Conservation (phyloP, 2,797 vertebrate genomes). For the Myiotriccus ornatus region DNA sequence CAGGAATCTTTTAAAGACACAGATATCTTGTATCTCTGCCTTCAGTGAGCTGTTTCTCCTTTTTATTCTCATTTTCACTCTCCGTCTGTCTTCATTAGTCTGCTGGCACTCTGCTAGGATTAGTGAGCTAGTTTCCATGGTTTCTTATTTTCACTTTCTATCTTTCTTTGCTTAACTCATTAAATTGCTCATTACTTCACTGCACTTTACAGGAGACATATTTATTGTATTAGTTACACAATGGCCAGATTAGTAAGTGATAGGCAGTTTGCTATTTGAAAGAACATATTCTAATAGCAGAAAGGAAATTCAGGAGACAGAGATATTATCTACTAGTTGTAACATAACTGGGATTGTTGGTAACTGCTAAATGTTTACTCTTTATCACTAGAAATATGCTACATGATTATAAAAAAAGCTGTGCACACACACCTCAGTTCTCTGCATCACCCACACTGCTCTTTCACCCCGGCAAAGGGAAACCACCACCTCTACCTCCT, state of each 20-base stretch:
- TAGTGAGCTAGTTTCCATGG: constrained; percentile 74
- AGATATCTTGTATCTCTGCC: constrained; percentile 24
- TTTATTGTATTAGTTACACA: constrained; percentile 77
- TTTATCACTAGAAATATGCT: constrained; percentile 38
- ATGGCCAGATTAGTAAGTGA: constrained; percentile 73
- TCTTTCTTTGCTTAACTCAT: constrained; percentile 76
- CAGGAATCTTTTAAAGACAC: constrained; percentile 33
- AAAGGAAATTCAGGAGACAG: constrained; percentile 62
- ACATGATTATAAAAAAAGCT: neutral
- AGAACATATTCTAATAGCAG: constrained; percentile 63
- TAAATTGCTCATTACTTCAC: constrained; percentile 75
- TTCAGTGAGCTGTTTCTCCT: constrained; percentile 42
- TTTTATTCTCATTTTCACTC: constrained; percentile 69
- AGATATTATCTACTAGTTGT: constrained; percentile 68
- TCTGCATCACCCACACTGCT: neutral
- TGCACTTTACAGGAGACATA: constrained; percentile 76
- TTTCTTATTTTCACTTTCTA: constrained; percentile 77
- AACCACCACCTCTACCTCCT: neutral
- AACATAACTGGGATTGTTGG: constrained; percentile 47
- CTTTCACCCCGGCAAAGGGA: neutral
- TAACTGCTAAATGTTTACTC: constrained; percentile 24
- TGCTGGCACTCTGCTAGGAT: constrained; percentile 70
- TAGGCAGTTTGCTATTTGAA: constrained; percentile 68
- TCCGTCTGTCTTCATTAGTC: constrained; percentile 74
- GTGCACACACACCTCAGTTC: neutral